These are phyloP conservation scores for Graptemys geographica DNA, from an alignment of 2,797 vertebrate species.

Conservation along the genomic window DNA sequence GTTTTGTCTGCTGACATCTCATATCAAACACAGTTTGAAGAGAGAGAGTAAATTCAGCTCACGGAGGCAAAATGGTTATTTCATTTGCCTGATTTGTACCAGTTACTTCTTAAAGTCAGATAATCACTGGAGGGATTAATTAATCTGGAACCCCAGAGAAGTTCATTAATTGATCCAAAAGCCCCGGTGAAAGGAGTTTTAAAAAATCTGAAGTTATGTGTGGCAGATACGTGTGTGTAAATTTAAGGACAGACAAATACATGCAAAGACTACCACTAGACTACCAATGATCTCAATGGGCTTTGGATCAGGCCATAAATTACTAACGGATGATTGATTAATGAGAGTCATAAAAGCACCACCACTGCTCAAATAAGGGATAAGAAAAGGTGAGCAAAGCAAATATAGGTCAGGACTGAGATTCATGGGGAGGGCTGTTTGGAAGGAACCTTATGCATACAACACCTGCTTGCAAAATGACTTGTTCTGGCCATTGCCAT, in stretches of 20 bases:
- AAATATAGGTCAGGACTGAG: background rate
- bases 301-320: background rate
- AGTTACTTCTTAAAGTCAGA: slow-evolving; percentile 34
- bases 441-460: background rate
- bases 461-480: rapidly evolving
- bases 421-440: background rate
- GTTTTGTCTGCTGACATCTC: slow-evolving; percentile 66
- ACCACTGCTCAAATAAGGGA: background rate
- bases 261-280: background rate
- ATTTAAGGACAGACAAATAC: background rate
- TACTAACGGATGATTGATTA: background rate
- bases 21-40: slow-evolving; percentile 39
- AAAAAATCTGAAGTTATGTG: background rate
- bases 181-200: background rate
- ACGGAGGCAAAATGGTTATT: slow-evolving; percentile 31
- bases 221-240: rapidly evolving
- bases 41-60: slow-evolving; percentile 40
- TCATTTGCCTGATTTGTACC: slow-evolving; percentile 49
- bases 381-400: background rate
- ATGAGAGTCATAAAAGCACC: background rate
- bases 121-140: slow-evolving; percentile 33
- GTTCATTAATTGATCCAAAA: background rate
- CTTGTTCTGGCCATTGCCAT: background rate
- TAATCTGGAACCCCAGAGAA: slow-evolving; percentile 11
- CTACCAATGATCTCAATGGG: rapidly evolving